Conservation (phyloP, 2,888 invertebrate genomes). For the Rhingia rostrata region DNA sequence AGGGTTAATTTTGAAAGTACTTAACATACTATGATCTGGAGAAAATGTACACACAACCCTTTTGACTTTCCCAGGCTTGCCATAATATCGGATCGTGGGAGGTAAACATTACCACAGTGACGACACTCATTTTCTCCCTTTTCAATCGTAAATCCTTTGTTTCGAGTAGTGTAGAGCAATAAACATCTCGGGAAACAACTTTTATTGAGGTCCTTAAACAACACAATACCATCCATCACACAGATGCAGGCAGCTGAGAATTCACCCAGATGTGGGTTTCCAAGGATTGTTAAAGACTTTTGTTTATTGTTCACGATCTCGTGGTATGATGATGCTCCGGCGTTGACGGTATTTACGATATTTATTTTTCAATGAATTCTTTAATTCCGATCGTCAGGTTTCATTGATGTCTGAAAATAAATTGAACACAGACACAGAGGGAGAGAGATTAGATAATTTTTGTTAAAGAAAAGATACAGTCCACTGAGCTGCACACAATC, state of each 20-base stretch:
- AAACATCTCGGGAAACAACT: conserved; percentile 51
- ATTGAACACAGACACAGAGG: neutral
- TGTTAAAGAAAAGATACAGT: conserved; percentile 33
- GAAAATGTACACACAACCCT: conserved; percentile 25
- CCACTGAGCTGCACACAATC: conserved; percentile 41
- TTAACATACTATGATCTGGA: neutral
- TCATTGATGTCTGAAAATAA: conserved; percentile 50
- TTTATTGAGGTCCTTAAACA: conserved; percentile 49
- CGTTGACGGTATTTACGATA: conserved; percentile 40
- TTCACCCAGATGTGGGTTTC: neutral
- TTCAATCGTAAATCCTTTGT: conserved; percentile 53
- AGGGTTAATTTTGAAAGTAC: conserved; percentile 42
- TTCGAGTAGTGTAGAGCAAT: conserved; percentile 35
- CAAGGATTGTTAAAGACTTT: conserved; percentile 34
- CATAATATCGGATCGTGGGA: conserved; percentile 40
- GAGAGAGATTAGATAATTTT: conserved; percentile 47
- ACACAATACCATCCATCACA: neutral
- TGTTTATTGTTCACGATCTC: conserved; percentile 35
- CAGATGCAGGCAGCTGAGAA: conserved; percentile 38
- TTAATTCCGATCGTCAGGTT: conserved; percentile 33
- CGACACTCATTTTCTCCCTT: conserved; percentile 1
- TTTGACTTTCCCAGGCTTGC: conserved; percentile 29
- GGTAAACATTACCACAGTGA: conserved; percentile 34
- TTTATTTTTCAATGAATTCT: conserved; percentile 48
- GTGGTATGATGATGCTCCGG: conserved; percentile 25